Evolutionary conservation across 1,140 invertebrate genomes (phyloP).

Genomic region (Megalonaias nervosa): DNA sequence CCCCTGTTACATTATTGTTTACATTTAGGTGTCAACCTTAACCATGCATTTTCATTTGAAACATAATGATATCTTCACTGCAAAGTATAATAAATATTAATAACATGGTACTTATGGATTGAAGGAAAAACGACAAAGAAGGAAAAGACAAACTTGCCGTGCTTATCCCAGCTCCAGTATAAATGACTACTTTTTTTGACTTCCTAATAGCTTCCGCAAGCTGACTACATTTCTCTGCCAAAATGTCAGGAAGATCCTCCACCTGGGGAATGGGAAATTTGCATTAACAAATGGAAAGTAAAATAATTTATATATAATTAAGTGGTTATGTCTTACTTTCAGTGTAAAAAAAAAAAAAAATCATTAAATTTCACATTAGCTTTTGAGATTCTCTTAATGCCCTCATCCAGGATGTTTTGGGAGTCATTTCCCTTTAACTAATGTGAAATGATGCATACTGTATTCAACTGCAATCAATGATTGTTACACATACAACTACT

Average conservation of each 20-base stretch:
- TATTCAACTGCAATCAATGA: neutral
- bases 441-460: neutral
- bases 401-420: neutral
- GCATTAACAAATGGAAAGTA: neutral
- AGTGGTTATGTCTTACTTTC: too few relatives aligned
- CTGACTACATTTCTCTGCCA: constrained; percentile 83
- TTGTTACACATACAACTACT: neutral
- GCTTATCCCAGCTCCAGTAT: constrained; percentile 98
- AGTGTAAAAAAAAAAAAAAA: too few relatives aligned
- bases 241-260: constrained; percentile 79
- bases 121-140: neutral
- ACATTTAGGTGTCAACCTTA: neutral
- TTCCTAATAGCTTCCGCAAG: constrained; percentile 84
- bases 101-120: neutral
- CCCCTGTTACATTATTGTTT: too few relatives aligned
- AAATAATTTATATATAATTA: neutral
- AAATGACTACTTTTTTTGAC: constrained; percentile 86
- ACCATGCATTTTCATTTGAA: neutral
- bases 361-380: neutral
- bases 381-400: neutral
- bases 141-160: constrained; percentile 72
- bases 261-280: constrained; percentile 20
- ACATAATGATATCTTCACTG: neutral
- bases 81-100: neutral
- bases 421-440: neutral